Percentiles rank a stretch among this genome's conserved stretches.
Conservation (phyloP, 2,888 invertebrate species). For the Drosophila sordidapex region DNA sequence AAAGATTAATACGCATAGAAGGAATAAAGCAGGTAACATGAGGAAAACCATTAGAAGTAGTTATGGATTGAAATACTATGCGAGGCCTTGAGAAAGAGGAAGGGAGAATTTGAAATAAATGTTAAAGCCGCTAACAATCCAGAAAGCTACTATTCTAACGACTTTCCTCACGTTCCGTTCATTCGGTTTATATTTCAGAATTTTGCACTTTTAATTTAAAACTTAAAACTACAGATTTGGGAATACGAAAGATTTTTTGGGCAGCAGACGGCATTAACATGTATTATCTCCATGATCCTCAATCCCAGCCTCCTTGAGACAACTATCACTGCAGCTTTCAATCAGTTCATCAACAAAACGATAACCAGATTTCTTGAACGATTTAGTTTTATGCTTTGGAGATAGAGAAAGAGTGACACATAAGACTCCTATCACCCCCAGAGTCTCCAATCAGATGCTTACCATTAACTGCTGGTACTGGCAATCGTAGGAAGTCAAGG, state of each 20-base stretch:
- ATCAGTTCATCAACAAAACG: slow-evolving; percentile 63
- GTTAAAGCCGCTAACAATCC: slow-evolving; percentile 29
- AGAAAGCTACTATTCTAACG: slow-evolving; percentile 40
- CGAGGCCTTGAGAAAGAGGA: slow-evolving; percentile 42
- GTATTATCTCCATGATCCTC: slow-evolving; percentile 52
- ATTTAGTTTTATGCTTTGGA: slow-evolving; percentile 54
- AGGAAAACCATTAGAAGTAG: slow-evolving; percentile 61
- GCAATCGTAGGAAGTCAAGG: slow-evolving; percentile 75
- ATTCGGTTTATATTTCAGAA: slow-evolving; percentile 9
- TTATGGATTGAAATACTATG: slow-evolving; percentile 32
- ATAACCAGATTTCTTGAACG: slow-evolving; percentile 65
- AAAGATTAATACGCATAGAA: slow-evolving; percentile 12
- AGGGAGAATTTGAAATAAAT: slow-evolving; percentile 23
- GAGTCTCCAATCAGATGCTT: slow-evolving; percentile 13
- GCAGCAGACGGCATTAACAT: slow-evolving; percentile 40
- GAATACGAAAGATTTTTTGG: slow-evolving; percentile 3
- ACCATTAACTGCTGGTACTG: slow-evolving; percentile 70
- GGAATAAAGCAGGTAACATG: slow-evolving; percentile 32
- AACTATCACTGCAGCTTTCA: slow-evolving; percentile 59
- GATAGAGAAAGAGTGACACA: slow-evolving; percentile 10
- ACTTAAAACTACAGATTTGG: slow-evolving; percentile 44
- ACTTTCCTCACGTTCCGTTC: slow-evolving; percentile 52
- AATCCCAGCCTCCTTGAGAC: slow-evolving; percentile 32
- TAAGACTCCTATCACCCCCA: slow-evolving; percentile 4
- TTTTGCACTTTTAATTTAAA: slow-evolving; percentile 47